Evolutionary conservation across 2,797 vertebrate genomes (phyloP), one percentile per base, ranked within the genome.

Genomic region (Paramormyrops hopkinsi): DNA sequence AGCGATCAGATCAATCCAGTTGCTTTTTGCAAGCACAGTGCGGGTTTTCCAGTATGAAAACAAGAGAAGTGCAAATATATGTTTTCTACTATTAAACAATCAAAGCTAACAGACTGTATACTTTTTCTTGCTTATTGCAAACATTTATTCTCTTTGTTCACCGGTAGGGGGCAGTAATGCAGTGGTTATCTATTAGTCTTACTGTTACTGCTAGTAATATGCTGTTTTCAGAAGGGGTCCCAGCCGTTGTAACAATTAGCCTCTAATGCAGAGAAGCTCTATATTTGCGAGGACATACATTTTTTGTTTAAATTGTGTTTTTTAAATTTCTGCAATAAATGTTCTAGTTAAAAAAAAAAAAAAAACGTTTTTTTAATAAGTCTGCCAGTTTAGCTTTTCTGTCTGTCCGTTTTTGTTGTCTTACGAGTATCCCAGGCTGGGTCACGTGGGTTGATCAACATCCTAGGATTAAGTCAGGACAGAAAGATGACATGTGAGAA

Each of bases 281-380:
- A 50, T 89, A 87, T 79, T 89, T 87, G 59, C 8, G 51, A 79
- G 89, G 65, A 87, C 51, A 48, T 87, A 29, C 29, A 14, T 88
- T 86, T 90, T 88, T 84, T 89, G 69, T 88, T 90, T 41, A 86
- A 90, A 83, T 62, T 90, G 69, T 79, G 14, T 89, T 89, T 89
- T 87, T 86, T 54, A 44, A 82, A 88, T 53, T 87, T 54, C 69
- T 79, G 53, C 86, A 87, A 89, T 89, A 88, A 89, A 89, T 89
- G 89, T 88, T 88, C 79, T 87, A 88, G 12, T 56, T 87, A 22
- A 76, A 87, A 89, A 51, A 65, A 9, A 89, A 73, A 73, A 79
- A 6, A 8, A 8, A 17, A 33, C 29, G n/a, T 37, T 59, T 50
- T 89, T 86, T 86, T 33, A 51, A 65, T 86, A 51, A 86, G 48